These are phyloP conservation scores for Coregonus sp. DNA, from an alignment of 2,797 vertebrate species.

Conservation along the genomic window DNA sequence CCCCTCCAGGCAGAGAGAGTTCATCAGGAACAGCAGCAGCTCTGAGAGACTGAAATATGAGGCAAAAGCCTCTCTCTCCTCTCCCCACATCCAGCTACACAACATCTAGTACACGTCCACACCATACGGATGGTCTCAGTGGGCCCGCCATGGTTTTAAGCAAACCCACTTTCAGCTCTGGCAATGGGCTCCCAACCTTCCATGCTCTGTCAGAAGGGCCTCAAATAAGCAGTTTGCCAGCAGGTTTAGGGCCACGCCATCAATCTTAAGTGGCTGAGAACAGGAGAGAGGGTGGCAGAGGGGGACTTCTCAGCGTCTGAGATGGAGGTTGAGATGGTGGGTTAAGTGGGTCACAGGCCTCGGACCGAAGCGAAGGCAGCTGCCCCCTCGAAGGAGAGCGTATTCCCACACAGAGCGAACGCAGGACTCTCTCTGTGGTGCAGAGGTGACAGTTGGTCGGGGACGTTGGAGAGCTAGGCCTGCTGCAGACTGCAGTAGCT, in stretches of 20 bases:
- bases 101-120: conserved; percentile 44
- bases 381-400: conserved; percentile 64
- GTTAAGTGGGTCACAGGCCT: conserved; percentile 81
- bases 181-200: conserved; percentile 33
- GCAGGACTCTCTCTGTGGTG: conserved; percentile 26
- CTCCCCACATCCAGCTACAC: conserved; percentile 38
- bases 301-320: conserved; percentile 44
- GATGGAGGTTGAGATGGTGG: conserved; percentile 61
- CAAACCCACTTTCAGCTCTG: background rate
- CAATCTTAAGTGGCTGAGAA: conserved; percentile 68
- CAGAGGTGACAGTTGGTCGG: conserved; percentile 70
- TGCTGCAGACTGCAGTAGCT: conserved; percentile 25
- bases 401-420: conserved; percentile 53
- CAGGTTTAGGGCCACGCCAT: conserved; percentile 75
- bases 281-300: conserved; percentile 47
- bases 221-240: conserved; percentile 65
- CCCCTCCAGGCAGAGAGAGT: conserved; percentile 59
- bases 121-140: conserved; percentile 51
- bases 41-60: conserved; percentile 74
- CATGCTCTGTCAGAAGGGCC: conserved; percentile 59
- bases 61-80: conserved; percentile 36
- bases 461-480: conserved; percentile 48
- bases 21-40: conserved; percentile 32
- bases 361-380: conserved; percentile 78
- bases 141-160: conserved; percentile 56